Evolutionary conservation across 2,113 vertebrate genomes (phyloP), one percentile per base, ranked within the genome.

Genomic region (Plestiodon gilberti): DNA sequence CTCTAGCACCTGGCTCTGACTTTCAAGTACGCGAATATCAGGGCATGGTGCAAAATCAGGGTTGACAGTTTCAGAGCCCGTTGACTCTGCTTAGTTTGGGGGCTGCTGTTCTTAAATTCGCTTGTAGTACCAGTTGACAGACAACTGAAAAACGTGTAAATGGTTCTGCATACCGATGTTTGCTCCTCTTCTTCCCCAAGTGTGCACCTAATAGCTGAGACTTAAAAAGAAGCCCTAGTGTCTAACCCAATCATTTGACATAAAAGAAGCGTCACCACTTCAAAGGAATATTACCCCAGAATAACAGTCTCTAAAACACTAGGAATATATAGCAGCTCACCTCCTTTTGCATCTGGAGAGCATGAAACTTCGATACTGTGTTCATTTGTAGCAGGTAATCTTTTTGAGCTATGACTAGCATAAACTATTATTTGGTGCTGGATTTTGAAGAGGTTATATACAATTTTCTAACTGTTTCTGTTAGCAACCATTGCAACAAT

Each of bases 271-370:
- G 67, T 30, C 33, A 28, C 17, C 33, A 67, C 18, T 84, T 35
- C 48, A 78, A 30, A 78, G 79, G 89, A 89, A 84, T 8, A 83
- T 73, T 25, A 74, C 38, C 64, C 64, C 40, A 71, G 0, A 88
- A 81, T 67, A 84, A 67, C 25, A 67, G 48, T 83, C 70, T 80
- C 73, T 82, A 43, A 75, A 70, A 89, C 40, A 67, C 1, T 82
- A 22, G 48, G 67, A 76, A 71, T 86, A 64, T 23, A 65, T 23
- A 82, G 77, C 52, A 85, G 52, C 64, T 15, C 25, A 82, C 80
- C 91, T 83, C 55, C 43, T 59, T 22, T 67, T 89, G 76, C 77
- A 90, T 38, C 86, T 90, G 78, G 35, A 71, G 14, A 89, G 4
- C 40, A 78, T 40, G 25, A 83, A 78, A 69, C n/a, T 90, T 15